Percentiles rank a stretch among this genome's conserved stretches.
phyloP scores from a whole-genome alignment of 2,888 invertebrate species.

The Colletes collaris region DNA sequence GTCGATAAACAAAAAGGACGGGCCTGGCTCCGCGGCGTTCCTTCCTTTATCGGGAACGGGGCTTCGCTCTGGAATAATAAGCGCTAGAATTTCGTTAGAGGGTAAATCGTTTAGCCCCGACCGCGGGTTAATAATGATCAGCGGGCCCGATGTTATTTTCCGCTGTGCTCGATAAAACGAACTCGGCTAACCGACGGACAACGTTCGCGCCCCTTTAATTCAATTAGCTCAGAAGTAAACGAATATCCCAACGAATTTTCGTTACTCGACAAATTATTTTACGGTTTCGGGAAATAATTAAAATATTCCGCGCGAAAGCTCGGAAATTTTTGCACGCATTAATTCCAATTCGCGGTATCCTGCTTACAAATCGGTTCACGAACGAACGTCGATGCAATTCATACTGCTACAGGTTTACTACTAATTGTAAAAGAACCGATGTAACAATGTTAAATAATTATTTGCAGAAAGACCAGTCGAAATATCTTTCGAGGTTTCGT shows the following conservation, averaged over 20 bases:
- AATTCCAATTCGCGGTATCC: background rate
- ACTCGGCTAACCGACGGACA: background rate
- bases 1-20: slow-evolving; percentile 9
- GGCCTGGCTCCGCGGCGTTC: slow-evolving; percentile 2
- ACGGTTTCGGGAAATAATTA: background rate
- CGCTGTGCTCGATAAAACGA: slow-evolving; percentile 20
- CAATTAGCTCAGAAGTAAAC: background rate
- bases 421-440: too few species aligned
- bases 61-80: slow-evolving; percentile 29
- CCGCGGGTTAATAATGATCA: slow-evolving; percentile 42
- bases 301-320: background rate
- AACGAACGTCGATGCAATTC: too few species aligned
- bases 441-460: too few species aligned
- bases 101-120: slow-evolving; percentile 32
- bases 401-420: too few species aligned
- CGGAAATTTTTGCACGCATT: background rate
- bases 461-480: too few species aligned
- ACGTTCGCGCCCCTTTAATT: slow-evolving; percentile 10
- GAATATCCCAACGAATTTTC: background rate
- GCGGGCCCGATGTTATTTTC: slow-evolving; percentile 22
- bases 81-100: slow-evolving; percentile 31
- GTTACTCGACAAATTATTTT: background rate
- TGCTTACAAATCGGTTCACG: background rate
- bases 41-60: background rate
- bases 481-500: background rate